phyloP scores from a whole-genome alignment of 2,888 invertebrate species.

The Drosophila tripunctata region DNA sequence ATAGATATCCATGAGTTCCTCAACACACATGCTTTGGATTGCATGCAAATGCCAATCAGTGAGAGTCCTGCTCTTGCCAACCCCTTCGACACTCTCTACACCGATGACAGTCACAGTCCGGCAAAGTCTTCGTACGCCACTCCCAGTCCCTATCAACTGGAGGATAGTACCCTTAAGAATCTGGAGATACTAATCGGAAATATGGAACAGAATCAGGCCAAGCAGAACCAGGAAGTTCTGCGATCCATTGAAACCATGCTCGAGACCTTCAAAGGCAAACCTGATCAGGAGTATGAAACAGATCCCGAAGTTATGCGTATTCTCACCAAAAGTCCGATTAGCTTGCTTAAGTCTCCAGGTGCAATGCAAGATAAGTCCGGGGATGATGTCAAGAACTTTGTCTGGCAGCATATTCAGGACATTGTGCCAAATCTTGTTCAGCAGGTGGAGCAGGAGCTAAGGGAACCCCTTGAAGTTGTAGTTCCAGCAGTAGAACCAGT shows the following conservation, averaged over 20 bases:
- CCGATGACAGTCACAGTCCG: slow-evolving; percentile 64
- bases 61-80: slow-evolving; percentile 52
- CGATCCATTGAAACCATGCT: slow-evolving; percentile 82
- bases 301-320: slow-evolving; percentile 81
- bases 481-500: not conserved
- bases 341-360: slow-evolving; percentile 47
- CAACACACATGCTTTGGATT: slow-evolving; percentile 81
- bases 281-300: slow-evolving; percentile 69
- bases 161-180: slow-evolving; percentile 82
- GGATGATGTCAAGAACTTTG: slow-evolving; percentile 82
- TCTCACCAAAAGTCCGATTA: slow-evolving; percentile 83
- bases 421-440: slow-evolving; percentile 84
- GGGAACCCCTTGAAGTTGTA: slow-evolving; percentile 52
- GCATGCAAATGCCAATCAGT: slow-evolving; percentile 65
- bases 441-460: slow-evolving; percentile 83
- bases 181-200: slow-evolving; percentile 84
- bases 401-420: slow-evolving; percentile 84
- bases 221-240: slow-evolving; percentile 80
- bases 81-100: slow-evolving; percentile 54
- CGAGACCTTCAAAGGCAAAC: slow-evolving; percentile 73
- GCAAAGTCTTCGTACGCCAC: slow-evolving; percentile 67
- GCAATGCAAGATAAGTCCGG: slow-evolving; percentile 46
- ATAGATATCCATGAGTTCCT: slow-evolving; percentile 84
- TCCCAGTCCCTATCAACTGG: slow-evolving; percentile 65
- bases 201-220: slow-evolving; percentile 84